Percentiles rank a stretch among this genome's conserved stretches.
phyloP scores from a whole-genome alignment of 2,113 vertebrate genomes.

The Nyctibius bracteatus region DNA sequence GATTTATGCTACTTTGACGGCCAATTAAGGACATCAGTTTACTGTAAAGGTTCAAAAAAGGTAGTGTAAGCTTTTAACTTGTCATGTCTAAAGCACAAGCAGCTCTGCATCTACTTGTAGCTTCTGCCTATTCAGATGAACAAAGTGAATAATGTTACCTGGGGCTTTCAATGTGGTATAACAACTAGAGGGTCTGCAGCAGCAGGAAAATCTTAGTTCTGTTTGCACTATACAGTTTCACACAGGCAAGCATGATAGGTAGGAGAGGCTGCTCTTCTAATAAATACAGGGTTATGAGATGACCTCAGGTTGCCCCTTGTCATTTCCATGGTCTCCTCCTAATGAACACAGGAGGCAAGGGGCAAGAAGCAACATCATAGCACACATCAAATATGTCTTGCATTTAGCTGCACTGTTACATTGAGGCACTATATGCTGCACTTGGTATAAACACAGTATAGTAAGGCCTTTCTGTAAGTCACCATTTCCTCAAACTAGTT shows the following conservation, averaged over 20 bases:
- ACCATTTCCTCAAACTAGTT: not conserved
- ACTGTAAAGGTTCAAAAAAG: not conserved
- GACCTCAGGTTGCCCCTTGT: not conserved
- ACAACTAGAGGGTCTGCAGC: not conserved
- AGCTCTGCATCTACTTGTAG: not conserved
- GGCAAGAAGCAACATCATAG: not conserved
- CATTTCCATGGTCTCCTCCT: not conserved
- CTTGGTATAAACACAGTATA: not conserved
- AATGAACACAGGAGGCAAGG: not conserved
- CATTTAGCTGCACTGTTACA: not conserved
- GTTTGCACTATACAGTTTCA: not conserved
- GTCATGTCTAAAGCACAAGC: not conserved
- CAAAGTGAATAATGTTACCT: not conserved
- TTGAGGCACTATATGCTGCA: not conserved
- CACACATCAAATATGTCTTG: not conserved
- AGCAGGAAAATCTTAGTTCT: not conserved
- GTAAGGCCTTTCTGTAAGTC: not conserved
- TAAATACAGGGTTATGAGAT: not conserved
- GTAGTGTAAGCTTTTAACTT: not conserved
- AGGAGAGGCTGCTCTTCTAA: not conserved
- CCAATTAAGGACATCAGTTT: not conserved
- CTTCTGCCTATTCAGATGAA: not conserved
- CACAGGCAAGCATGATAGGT: not conserved
- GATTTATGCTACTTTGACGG: not conserved
- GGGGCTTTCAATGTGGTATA: not conserved